Evolutionary conservation across 2,797 vertebrate species (phyloP).

Genomic region (Agapornis canus): DNA sequence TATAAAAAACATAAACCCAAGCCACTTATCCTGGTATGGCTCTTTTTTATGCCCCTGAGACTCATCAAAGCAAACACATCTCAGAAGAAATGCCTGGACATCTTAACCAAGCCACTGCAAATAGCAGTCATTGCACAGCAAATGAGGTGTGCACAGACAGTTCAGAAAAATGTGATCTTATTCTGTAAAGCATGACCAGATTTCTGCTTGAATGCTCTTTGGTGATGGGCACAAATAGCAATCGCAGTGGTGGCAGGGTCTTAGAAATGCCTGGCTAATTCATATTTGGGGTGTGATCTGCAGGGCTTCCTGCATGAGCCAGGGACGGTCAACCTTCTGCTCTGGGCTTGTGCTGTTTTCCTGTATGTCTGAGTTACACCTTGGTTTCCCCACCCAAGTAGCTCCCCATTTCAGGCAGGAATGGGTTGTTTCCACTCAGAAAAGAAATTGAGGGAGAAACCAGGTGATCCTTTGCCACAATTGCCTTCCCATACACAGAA

Average conservation of each 20-base stretch:
- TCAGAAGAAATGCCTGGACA: not conserved
- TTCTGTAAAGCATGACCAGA: not conserved
- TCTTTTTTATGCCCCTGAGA: not conserved
- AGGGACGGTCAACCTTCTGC: not conserved
- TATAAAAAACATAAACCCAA: not conserved
- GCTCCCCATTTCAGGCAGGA: not conserved
- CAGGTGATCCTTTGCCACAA: not conserved
- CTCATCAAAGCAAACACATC: not conserved
- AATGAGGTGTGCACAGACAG: not conserved
- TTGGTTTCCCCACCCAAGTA: not conserved
- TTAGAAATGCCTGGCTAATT: not conserved
- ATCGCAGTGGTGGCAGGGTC: not conserved
- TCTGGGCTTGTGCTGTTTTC: not conserved
- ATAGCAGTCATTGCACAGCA: not conserved
- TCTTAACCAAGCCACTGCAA: not conserved
- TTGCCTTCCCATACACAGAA: not conserved
- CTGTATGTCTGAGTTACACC: not conserved
- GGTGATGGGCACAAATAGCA: not conserved
- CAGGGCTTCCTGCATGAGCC: accelerated
- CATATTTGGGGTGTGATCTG: not conserved
- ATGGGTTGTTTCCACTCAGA: not conserved
- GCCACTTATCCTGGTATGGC: not conserved
- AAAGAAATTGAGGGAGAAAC: not conserved
- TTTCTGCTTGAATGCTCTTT: not conserved
- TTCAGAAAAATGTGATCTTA: not conserved